Conservation (phyloP, 2,888 invertebrate species). For the Geophilus truncorum region DNA sequence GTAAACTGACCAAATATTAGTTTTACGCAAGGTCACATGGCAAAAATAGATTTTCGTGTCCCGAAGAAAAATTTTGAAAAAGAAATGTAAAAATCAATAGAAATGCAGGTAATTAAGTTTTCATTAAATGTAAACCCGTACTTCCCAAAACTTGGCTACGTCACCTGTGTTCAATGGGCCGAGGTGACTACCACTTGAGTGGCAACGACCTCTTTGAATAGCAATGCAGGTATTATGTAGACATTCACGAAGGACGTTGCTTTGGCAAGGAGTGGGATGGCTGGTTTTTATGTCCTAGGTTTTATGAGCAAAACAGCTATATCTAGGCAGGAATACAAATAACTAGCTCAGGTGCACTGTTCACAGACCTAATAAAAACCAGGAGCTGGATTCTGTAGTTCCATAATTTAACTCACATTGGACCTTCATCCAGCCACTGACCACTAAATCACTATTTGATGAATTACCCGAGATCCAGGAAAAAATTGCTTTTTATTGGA, state of each 20-base stretch:
- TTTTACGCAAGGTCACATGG: not conserved
- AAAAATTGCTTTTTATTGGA: conserved; percentile 14
- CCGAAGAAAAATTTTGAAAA: too few relatives aligned
- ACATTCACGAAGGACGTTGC: not conserved
- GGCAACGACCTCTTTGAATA: not conserved
- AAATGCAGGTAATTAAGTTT: not conserved
- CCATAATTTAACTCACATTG: not conserved
- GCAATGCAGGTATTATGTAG: not conserved
- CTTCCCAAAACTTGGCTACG: not conserved
- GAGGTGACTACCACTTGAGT: conserved; percentile 4
- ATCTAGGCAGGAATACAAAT: not conserved
- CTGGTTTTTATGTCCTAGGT: not conserved
- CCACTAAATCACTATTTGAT: not conserved
- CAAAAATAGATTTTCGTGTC: too few relatives aligned
- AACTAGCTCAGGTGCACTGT: not conserved
- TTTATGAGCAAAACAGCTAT: not conserved
- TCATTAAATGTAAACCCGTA: not conserved
- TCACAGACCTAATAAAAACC: not conserved
- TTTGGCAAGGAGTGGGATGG: not conserved
- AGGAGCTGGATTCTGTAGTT: not conserved
- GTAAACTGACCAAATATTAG: not conserved
- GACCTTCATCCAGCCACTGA: not conserved
- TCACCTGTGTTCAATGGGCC: not conserved
- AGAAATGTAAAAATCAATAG: not conserved
- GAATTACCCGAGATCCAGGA: not conserved